Base-by-base conservation (phyloP, 2,797 vertebrate genomes). In the Macrochelys suwanniensis region DNA sequence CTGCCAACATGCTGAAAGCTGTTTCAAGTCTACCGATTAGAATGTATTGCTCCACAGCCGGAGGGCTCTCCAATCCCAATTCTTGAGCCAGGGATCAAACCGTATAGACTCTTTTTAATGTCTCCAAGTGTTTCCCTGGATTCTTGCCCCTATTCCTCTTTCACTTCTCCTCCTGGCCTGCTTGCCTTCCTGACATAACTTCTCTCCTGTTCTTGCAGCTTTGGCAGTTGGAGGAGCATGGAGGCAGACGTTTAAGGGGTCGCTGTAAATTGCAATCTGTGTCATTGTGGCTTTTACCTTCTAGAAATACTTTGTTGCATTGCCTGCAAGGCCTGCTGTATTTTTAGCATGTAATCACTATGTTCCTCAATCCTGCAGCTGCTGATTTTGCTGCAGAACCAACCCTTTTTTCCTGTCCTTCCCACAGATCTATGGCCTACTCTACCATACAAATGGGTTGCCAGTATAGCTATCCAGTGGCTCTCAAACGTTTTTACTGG, bases 141-240 rank as follows among this genome's bases (percentile, higher is more conserved):
- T 11, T 79, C 1, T 0, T 42, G 6, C 82, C 84, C n/a, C 45
- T 89, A 26, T 0, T 0, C 59, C 87, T 77, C 74, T 49, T 42
- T 59, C 74, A 2, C 80, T 26, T 79, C 68, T 82, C 68, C 57
- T 85, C 87, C 1, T 45, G 86, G 84, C 53, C 80, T 7, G 1
- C 7, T 76, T 85, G 76, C 53, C 89, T 86, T 16, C 82, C 57
- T 56, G 59, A 82, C 93, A 77, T 84, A 82, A 93, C 90, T 92
- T 88, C 57, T 68, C 76, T 65, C 7, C 80, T 93, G 57, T 23
- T 10, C 84, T 84, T 53, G 79, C 61, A 65, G 56, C 5, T 84
- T 56, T 1, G n/a, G 77, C 68, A 80, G 71, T 21, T 21, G 0
- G 6, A 56, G 54, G 77, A 37, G 17, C 65, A 37, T 10, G 17